These are phyloP conservation scores for Hippocampus guttulatus DNA, from an alignment of 2,113 vertebrate species.

Conservation along the genomic window DNA sequence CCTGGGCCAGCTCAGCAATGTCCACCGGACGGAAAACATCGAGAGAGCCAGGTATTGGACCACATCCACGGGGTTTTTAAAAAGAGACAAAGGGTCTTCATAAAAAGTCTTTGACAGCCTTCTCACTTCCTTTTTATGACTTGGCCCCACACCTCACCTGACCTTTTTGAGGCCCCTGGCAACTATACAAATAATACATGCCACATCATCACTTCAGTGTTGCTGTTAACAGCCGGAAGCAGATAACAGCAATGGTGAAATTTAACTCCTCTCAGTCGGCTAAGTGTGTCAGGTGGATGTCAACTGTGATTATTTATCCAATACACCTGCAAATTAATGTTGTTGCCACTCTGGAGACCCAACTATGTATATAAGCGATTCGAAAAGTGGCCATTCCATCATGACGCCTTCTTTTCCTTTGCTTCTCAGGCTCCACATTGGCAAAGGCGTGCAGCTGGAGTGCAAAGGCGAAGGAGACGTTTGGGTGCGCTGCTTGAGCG, in stretches of 20 bases:
- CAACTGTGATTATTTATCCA: conserved; percentile 4
- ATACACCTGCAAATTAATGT: neutral
- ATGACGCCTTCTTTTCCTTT: neutral
- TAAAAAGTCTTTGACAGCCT: conserved; percentile 16
- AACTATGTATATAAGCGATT: too few species aligned
- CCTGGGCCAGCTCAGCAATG: conserved; percentile 94
- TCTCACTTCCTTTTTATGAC: conserved; percentile 56
- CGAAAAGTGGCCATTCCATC: too few species aligned
- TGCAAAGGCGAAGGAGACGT: conserved; percentile 97
- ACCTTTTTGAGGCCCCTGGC: conserved; percentile 50
- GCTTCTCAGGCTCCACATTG: conserved; percentile 85
- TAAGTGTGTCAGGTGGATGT: conserved; percentile 25
- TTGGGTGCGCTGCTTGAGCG: conserved; percentile 95
- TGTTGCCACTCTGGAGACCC: too few species aligned
- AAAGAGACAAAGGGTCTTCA: neutral
- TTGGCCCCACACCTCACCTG: conserved; percentile 26
- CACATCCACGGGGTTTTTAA: neutral
- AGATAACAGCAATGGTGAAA: conserved; percentile 50
- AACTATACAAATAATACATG: conserved; percentile 49
- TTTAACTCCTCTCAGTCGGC: conserved; percentile 28
- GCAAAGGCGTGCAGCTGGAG: conserved; percentile 95
- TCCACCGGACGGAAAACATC: conserved; percentile 95
- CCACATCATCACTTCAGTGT: conserved; percentile 56
- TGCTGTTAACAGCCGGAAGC: conserved; percentile 60
- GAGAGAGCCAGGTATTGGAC: conserved; percentile 86